These are phyloP conservation scores for Aradophagus sp. DNA, from an alignment of 1,140 invertebrate species.

Conservation along the genomic window DNA sequence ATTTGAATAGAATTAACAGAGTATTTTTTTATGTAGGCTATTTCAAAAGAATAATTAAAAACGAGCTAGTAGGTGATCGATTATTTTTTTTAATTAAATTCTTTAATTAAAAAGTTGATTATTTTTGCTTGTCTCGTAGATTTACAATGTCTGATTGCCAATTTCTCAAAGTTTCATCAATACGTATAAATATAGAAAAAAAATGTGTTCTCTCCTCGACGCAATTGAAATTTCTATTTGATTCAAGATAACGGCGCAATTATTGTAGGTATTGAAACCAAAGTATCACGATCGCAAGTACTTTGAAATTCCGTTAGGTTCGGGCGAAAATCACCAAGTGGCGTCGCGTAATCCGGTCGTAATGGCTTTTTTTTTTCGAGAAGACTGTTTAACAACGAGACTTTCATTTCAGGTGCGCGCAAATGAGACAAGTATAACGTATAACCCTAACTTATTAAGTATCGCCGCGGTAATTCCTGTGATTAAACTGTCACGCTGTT, in stretches of 20 bases:
- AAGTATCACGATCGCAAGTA: neutral
- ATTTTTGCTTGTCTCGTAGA: too few species aligned
- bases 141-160: too few species aligned
- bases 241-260: neutral
- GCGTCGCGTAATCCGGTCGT: constrained; percentile 17
- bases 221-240: too few species aligned
- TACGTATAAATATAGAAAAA: too few species aligned
- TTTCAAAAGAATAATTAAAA: too few species aligned
- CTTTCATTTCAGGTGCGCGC: constrained; percentile 37
- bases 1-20: too few species aligned
- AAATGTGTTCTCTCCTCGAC: too few species aligned
- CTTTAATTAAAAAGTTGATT: too few species aligned
- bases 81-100: too few species aligned
- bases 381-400: constrained; percentile 37
- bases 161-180: too few species aligned
- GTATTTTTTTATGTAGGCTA: too few species aligned
- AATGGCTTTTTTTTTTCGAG: constrained; percentile 28
- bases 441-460: constrained; percentile 38
- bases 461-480: constrained; percentile 31
- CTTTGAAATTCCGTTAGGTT: constrained; percentile 6
- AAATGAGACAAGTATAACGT: constrained; percentile 40
- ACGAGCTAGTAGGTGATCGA: too few species aligned
- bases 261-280: neutral
- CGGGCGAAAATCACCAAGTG: neutral
- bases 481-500: constrained; percentile 50